Percentiles rank a stretch among this genome's conserved stretches.
Conservation (phyloP, 2,797 vertebrate species). For the Falco biarmicus region DNA sequence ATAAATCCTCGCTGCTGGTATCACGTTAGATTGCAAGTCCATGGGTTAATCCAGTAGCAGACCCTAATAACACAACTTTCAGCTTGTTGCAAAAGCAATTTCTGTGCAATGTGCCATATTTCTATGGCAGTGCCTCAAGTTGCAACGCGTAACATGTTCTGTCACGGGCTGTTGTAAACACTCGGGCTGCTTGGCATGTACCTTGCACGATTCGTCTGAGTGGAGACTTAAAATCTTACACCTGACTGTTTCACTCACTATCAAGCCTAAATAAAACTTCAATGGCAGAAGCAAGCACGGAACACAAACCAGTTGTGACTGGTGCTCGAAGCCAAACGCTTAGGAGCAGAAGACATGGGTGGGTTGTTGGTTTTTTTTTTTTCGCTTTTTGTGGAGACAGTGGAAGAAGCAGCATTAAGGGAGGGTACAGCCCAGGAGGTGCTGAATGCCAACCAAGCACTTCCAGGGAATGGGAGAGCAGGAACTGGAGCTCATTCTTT, state of each 20-base stretch:
- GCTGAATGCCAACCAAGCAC: background rate
- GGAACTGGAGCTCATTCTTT: background rate
- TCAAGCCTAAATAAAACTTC: constrained; percentile 64
- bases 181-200: background rate
- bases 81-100: constrained; percentile 66
- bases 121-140: constrained; percentile 45
- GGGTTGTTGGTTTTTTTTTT: background rate
- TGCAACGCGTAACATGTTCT: constrained; percentile 37
- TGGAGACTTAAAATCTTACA: constrained; percentile 67
- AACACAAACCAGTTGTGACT: constrained; percentile 58
- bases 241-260: constrained; percentile 65
- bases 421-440: background rate
- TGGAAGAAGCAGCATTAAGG: background rate
- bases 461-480: background rate
- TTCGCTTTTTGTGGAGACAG: background rate
- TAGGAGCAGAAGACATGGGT: background rate
- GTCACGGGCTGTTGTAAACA: constrained; percentile 65
- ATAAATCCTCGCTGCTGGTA: constrained; percentile 52
- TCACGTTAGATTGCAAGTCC: constrained; percentile 34
- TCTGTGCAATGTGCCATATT: constrained; percentile 63
- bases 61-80: constrained; percentile 56
- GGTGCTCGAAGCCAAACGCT: background rate
- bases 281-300: constrained; percentile 51
- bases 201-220: background rate
- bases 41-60: constrained; percentile 57